Base-by-base conservation (phyloP, 2,888 invertebrate genomes). In the Ichneumoninae sp. region DNA sequence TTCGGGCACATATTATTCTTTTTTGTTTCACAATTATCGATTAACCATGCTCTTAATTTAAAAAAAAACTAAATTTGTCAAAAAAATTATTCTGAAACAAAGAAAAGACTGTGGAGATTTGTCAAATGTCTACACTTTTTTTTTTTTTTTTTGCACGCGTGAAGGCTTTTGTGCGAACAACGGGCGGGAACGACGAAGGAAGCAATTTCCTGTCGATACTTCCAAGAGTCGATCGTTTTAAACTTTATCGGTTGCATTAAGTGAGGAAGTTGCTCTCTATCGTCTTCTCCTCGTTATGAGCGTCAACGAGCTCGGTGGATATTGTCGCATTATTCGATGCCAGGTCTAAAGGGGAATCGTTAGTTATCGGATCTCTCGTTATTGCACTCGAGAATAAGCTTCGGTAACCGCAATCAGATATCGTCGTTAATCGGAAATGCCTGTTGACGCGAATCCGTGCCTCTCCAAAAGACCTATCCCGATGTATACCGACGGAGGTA, bases 221-320 rank as follows among this genome's bases (percentile, higher is more conserved):
- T 57, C 19, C n/a, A 54, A 36, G 65, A 33, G 65, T 1, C n/a
- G 16, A 22, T 68, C 54, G 68, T 68, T 77, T 81, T 36, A 74
- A 84, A 68, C 73, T 84, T 84, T 84, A 84, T 84, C 73, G 83
- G 40, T 54, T 73, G 73, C 69, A 68, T 73, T 52, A 52, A 73
- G 60, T 36, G 26, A 70, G 22, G 33, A 36, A 30, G 71, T 22
- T 60, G 30, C 44, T 30, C n/a, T 19, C 19, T 16, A 44, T 65
- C 65, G 70, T 82, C n/a, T 57, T 57, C 63, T 47, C 52, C 63
- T 47, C 52, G 44, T 22, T 30, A 13, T 33, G 8, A 19, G 30
- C 69, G 80, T 81, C 81, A 77, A 77, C 77, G 66, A 83, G 77
- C 73, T 73, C 74, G 68, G 77, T 68, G 52, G 76, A 77, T 74